phyloP scores from a whole-genome alignment of 2,888 invertebrate species.

The Drosophila acutilabella region DNA sequence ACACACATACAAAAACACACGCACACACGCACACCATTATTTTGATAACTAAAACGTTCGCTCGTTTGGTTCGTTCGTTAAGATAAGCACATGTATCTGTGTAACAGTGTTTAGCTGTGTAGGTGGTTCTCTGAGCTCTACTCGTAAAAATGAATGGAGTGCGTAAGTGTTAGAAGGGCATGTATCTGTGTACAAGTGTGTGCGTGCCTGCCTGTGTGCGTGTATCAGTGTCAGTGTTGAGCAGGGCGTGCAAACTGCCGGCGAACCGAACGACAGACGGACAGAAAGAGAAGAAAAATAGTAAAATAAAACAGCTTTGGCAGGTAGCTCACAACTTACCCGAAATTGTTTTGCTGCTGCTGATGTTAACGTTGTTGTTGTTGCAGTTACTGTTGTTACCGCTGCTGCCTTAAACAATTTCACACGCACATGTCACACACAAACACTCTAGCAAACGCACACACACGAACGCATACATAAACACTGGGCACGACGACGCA shows the following conservation, averaged over 20 bases:
- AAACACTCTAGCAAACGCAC: constrained; percentile 38
- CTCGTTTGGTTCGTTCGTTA: constrained; percentile 38
- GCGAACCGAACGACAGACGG: constrained; percentile 34
- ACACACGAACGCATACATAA: constrained; percentile 20
- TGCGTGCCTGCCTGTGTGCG: constrained; percentile 3
- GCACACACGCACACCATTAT: constrained; percentile 5
- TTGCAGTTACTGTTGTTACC: constrained; percentile 39
- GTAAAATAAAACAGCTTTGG: constrained; percentile 32
- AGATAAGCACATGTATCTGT: constrained; percentile 49
- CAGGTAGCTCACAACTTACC: constrained; percentile 73
- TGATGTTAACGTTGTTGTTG: constrained; percentile 43
- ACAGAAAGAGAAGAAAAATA: constrained; percentile 32
- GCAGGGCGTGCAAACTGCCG: constrained; percentile 60
- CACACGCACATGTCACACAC: constrained; percentile 72
- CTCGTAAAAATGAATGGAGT: constrained; percentile 48
- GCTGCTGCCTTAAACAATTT: constrained; percentile 56
- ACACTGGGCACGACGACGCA: constrained; percentile 33
- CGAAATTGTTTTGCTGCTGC: constrained; percentile 60
- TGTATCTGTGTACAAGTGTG: constrained; percentile 6
- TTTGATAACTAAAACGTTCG: constrained; percentile 54
- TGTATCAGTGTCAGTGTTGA: constrained; percentile 22
- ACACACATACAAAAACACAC: constrained; percentile 15
- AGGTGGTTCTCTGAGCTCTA: constrained; percentile 43
- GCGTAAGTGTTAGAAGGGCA: constrained; percentile 33
- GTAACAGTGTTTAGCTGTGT: constrained; percentile 22